Base-by-base conservation (phyloP, 2,797 vertebrate species). In the Pseudochromis fuscus region DNA sequence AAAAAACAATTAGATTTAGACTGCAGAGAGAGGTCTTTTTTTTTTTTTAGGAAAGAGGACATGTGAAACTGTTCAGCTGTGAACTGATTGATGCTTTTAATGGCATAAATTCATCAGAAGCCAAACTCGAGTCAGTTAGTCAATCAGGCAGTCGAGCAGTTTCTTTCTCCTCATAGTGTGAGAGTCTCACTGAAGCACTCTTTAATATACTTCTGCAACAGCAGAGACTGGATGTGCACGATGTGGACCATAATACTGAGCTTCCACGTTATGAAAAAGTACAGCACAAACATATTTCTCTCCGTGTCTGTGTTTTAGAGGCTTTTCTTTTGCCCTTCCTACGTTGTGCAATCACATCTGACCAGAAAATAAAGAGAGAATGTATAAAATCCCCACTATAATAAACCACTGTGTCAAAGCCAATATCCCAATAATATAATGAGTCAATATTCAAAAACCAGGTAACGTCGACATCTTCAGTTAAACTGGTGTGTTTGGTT, bases 1-100 rank as follows among this genome's bases (percentile, higher is more conserved):
- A 46, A 68, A 9, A 21, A 56, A 55, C 3, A 13, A 60, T 57
- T 12, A 37, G 48, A 40, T 28, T 78, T 27, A 10, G 27, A 52
- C 61, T 25, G 48, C 38, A 23, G 24, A 28, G 18, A 45, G 38
- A 59, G 11, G 13, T 19, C 5, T 5, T 30, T n/a, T 7, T 62
- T 5, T 30, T n/a, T 7, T 62, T 19, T n/a, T n/a, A 42, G 6
- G n/a, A 2, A 13, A 21, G 18, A 51, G 3, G 16, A 48, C 15
- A 45, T 7, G 18, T 30, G 4, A 73, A 52, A n/a, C 28, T 74
- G 42, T 72, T 46, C 51, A 52, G 30, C 18, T 50, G 12, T 61
- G 24, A 62, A 31, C 7, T 62, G 61, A 78, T 68, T 65, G 57
- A 53, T 60, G 10, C 21, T 61, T 66, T 63, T 57, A 59, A 68